Evolutionary conservation across 1,140 invertebrate genomes (phyloP).

Genomic region (Formica selysi): DNA sequence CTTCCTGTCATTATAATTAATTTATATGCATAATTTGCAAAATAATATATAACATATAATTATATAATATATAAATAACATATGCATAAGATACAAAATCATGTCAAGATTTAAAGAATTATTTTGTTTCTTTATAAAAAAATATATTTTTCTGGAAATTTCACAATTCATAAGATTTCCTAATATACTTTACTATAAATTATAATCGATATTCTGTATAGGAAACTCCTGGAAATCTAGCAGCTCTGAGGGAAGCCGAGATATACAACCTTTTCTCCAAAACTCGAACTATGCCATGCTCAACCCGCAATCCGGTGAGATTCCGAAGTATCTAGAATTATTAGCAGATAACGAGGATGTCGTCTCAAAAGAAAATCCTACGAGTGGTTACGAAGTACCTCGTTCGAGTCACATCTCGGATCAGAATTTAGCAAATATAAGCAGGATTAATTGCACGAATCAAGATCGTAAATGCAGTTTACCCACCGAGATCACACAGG

Average conservation of each 20-base stretch:
- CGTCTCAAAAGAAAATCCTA: constrained; percentile 81
- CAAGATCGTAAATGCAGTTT: constrained; percentile 54
- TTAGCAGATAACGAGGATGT: constrained; percentile 85
- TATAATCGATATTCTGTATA: constrained; percentile 59
- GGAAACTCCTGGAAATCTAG: constrained; percentile 85
- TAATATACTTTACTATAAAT: background rate
- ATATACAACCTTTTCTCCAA: constrained; percentile 82
- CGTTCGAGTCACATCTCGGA: constrained; percentile 80
- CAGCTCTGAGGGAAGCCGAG: constrained; percentile 82
- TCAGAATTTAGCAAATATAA: constrained; percentile 64
- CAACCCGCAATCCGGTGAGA: constrained; percentile 73
- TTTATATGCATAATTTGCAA: background rate
- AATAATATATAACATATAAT: background rate
- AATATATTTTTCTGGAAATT: background rate
- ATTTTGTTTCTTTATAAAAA: background rate
- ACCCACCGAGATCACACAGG: constrained; percentile 26
- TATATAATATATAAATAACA: background rate
- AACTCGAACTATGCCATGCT: constrained; percentile 77
- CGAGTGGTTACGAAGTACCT: constrained; percentile 88
- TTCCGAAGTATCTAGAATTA: constrained; percentile 88
- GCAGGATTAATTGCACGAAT: constrained; percentile 52
- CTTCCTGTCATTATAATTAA: constrained; percentile 22
- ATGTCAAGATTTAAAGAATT: background rate
- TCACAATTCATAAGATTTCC: background rate
- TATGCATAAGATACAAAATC: background rate